Evolutionary conservation across 2,888 invertebrate species (phyloP), one percentile per base, ranked within the genome.

Genomic region (Drosophila prostipennis): DNA sequence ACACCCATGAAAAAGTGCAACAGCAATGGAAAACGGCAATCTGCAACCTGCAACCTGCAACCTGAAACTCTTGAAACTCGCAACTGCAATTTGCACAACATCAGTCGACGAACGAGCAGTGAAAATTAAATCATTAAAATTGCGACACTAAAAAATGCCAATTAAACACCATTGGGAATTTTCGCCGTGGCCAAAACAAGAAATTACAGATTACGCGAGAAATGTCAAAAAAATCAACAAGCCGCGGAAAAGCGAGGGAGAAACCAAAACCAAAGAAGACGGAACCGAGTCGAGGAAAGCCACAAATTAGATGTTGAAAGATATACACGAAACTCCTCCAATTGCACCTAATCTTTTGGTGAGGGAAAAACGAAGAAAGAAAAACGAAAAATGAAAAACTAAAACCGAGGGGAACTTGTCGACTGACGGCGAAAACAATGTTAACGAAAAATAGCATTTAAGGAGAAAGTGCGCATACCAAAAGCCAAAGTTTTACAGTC

Each of bases 391-490:
- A 37, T n/a, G 2, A 13, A 42, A 42, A 42, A 19, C 5, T 13
- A 19, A 40, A 34, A 32, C 48, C 16, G 26, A n/a, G 43, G 45
- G 48, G 46, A 49, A 46, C 59, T 71, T 74, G 48, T 72, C 52
- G 64, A 52, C 56, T 57, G 60, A 65, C 60, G 65, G 64, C 65
- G 71, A 87, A 81, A 81, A 80, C 77, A 85, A 85, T 87, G 79
- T 77, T 77, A 69, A 77, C 88, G 68, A 82, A 83, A 65, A 83
- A 85, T 85, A 83, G 82, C 77, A 77, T 83, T 83, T 85, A 82
- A 82, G 88, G 82, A 83, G 82, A 83, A 83, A 83, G 82, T 83
- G 86, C 79, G 79, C 86, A 81, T 81, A 81, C 82, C 80, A 74
- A 77, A 70, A 80, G 79, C 79, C 84, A 77, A 81, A 73, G 79